Base-by-base conservation (phyloP, 2,113 vertebrate species). In the Miniopterus natalensis region DNA sequence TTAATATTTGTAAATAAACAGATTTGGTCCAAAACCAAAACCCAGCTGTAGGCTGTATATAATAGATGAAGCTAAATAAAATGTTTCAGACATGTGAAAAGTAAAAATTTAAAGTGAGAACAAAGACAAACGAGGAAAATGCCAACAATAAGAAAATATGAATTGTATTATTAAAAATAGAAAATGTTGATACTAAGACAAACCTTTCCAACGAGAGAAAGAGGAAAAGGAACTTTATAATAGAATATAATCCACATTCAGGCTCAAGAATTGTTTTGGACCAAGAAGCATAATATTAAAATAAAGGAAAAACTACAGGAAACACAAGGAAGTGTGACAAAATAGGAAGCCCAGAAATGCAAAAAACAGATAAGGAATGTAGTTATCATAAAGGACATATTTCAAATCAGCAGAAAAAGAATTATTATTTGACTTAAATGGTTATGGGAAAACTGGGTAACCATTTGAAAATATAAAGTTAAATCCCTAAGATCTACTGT, bases 321-420 rank as follows among this genome's bases (percentile, higher is more conserved):
- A 92, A 95, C 59, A 78, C 0, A 70, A 84, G 21, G 20, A 92
- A 74, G 63, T 75, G 9, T 53, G 36, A 86, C 36, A 45, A 96
- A 90, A 74, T 18, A 84, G 45, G 88, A 95, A 93, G 12, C 4
- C 18, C 15, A 75, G 53, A 79, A 93, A 51, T 1, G 51, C 4
- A 53, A n/a, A 84, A 10, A 53, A 65, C 27, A n/a, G 8, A 20
- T 83, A 68, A 70, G 5, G 31, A 88, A 65, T 68, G 3, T 21
- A 85, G 27, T 94, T 74, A 20, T 45, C n/a, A 68, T 81, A 83
- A 94, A 93, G 23, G 6, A 36, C 10, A 81, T 36, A 53, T 79
- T 96, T 91, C 17, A 97, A 68, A 49, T 88, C 3, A 57, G 13
- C 23, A 94, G 42, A 57, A 74, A 89, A 94, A 84, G 8, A 77